Conservation (phyloP, 2,113 vertebrate species). For the Tychaedon coryphoeus region DNA sequence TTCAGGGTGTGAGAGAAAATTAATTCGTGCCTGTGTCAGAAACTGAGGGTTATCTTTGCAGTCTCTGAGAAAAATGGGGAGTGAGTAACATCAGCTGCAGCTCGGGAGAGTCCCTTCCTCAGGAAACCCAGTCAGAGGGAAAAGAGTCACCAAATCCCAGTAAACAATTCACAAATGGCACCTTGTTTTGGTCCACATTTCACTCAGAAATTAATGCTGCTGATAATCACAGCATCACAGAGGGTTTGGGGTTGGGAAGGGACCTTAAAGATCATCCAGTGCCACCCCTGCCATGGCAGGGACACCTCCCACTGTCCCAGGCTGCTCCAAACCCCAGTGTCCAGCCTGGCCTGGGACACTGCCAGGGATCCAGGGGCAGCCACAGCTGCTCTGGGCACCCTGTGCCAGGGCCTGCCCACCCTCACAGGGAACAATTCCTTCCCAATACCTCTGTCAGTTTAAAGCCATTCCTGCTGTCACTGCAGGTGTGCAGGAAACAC, state of each 20-base stretch:
- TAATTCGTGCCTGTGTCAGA: not conserved
- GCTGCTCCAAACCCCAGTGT: not conserved
- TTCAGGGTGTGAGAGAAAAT: not conserved
- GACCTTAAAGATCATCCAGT: not conserved
- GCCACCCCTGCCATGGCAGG: not conserved
- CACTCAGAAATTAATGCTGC: not conserved
- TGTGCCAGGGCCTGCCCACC: not conserved
- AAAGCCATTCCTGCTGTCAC: not conserved
- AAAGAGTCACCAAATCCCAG: not conserved
- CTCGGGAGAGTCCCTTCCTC: not conserved
- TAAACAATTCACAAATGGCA: not conserved
- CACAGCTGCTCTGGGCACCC: not conserved
- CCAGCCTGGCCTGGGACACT: fast-evolving
- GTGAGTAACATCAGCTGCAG: not conserved
- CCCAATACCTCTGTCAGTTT: not conserved
- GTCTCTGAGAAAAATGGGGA: not conserved
- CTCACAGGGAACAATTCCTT: fast-evolving
- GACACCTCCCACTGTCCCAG: not conserved
- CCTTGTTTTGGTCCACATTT: not conserved
- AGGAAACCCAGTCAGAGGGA: not conserved
- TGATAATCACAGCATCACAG: not conserved
- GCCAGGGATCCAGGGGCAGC: not conserved
- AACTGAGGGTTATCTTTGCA: not conserved
- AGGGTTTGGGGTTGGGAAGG: not conserved
- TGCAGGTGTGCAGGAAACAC: not conserved